These are phyloP conservation scores for Athripsodes cinereus DNA, from an alignment of 2,888 invertebrate species.

Conservation along the genomic window DNA sequence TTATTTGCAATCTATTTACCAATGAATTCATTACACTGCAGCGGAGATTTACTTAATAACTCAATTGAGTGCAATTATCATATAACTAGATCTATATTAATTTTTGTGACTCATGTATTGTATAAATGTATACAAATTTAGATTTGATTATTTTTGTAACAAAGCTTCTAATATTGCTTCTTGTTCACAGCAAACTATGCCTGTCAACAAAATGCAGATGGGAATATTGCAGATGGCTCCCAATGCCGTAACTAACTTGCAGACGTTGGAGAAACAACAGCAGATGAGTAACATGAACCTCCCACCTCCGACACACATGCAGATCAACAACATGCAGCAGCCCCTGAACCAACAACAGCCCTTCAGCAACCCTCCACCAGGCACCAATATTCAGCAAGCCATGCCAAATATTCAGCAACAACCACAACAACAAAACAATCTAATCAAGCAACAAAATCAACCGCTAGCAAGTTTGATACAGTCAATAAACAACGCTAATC, in stretches of 20 bases:
- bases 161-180: background rate
- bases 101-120: no score
- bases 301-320: constrained; percentile 18
- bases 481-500: constrained; percentile 1
- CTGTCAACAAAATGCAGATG: constrained; percentile 13
- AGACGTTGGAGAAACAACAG: constrained; percentile 19
- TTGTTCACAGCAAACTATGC: constrained; percentile 5
- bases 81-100: no score
- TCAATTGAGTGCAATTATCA: no score
- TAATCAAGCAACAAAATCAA: background rate
- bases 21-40: no score
- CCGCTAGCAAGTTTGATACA: background rate
- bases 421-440: constrained; percentile 25
- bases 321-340: constrained; percentile 30
- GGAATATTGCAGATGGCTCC: constrained; percentile 7
- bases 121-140: no score
- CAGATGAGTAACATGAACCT: constrained; percentile 10
- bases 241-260: constrained; percentile 12
- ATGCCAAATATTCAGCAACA: constrained; percentile 6
- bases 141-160: no score
- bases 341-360: constrained; percentile 27
- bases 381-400: constrained; percentile 10
- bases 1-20: no score
- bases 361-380: constrained; percentile 5
- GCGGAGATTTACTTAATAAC: no score